Percentiles rank a stretch among this genome's conserved stretches.
Conservation (phyloP, 2,888 invertebrate species). For the Amiota minor region DNA sequence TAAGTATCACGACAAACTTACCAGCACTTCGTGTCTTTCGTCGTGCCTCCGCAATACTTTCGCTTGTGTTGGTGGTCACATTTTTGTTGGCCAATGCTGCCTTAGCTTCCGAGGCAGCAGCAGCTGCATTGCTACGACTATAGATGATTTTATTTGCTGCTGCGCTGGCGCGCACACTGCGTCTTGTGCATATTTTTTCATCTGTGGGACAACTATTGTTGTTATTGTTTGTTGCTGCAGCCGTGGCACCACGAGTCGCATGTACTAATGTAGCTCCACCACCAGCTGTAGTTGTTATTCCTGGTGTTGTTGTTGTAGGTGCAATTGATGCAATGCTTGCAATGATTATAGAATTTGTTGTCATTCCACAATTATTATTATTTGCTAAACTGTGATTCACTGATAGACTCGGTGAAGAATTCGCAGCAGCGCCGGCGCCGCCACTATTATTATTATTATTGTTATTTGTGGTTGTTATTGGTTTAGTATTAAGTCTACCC, state of each 20-base stretch:
- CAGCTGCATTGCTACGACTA: constrained; percentile 64
- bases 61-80: constrained; percentile 56
- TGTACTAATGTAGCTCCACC: constrained; percentile 50
- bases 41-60: constrained; percentile 70
- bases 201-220: constrained; percentile 55
- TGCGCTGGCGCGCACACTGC: constrained; percentile 75
- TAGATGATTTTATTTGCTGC: constrained; percentile 73
- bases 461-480: constrained; percentile 29
- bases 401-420: background rate
- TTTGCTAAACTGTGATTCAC: constrained; percentile 5
- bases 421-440: constrained; percentile 17
- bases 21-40: constrained; percentile 84
- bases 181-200: constrained; percentile 76
- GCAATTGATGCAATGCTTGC: constrained; percentile 24
- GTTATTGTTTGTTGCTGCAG: constrained; percentile 50
- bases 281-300: constrained; percentile 19
- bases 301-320: constrained; percentile 32
- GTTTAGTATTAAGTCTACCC: background rate
- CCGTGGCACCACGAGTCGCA: constrained; percentile 62
- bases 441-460: constrained; percentile 37
- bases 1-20: constrained; percentile 59
- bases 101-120: constrained; percentile 44
- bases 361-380: constrained; percentile 32
- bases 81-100: constrained; percentile 46
- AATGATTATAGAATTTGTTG: constrained; percentile 32